Evolutionary conservation across 2,113 vertebrate genomes (phyloP).

Genomic region (Paradisaea rubra): DNA sequence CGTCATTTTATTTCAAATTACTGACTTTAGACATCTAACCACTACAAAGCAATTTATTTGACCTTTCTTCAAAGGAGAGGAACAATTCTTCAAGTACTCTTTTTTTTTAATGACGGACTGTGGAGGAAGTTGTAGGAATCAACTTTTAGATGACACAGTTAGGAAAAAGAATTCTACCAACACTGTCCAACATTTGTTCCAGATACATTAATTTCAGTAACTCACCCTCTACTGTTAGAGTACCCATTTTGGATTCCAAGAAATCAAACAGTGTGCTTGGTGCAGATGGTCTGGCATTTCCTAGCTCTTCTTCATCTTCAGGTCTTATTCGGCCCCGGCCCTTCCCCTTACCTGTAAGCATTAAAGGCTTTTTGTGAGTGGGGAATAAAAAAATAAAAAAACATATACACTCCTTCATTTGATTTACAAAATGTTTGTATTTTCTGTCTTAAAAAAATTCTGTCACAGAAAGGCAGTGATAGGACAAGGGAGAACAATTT

Average conservation of each 20-base stretch:
- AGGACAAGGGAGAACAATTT: neutral
- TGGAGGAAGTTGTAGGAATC: neutral
- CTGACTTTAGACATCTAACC: neutral
- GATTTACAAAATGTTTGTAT: neutral
- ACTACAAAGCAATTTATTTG: neutral
- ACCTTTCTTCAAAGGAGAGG: neutral
- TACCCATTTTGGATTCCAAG: conserved; percentile 94
- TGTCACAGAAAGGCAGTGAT: neutral
- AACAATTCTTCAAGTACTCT: neutral
- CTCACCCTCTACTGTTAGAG: conserved; percentile 86
- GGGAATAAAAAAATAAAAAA: neutral
- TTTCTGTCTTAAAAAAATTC: neutral
- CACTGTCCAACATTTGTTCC: neutral
- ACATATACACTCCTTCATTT: neutral
- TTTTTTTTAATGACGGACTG: neutral
- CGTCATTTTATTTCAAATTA: neutral
- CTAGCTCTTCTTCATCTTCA: conserved; percentile 86
- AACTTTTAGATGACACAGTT: neutral
- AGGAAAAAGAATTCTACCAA: neutral
- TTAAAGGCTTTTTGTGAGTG: neutral
- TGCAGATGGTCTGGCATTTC: conserved; percentile 86
- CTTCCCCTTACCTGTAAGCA: conserved; percentile 78
- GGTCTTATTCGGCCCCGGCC: conserved; percentile 84
- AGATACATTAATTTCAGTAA: neutral
- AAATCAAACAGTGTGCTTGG: conserved; percentile 97